phyloP scores from a whole-genome alignment of 2,113 vertebrate species.

The Megaptera novaeangliae region DNA sequence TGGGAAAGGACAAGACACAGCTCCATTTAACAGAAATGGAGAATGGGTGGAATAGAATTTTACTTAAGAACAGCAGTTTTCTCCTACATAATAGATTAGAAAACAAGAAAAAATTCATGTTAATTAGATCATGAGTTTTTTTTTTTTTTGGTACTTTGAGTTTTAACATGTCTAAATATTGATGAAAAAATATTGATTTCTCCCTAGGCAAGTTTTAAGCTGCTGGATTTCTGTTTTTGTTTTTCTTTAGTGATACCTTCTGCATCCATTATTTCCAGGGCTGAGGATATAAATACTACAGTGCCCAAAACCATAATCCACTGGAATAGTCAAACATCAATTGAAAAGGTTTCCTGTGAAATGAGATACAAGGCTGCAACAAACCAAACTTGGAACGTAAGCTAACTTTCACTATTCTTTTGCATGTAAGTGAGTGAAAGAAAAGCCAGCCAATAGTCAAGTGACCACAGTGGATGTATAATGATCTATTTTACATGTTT shows the following conservation, averaged over 20 bases:
- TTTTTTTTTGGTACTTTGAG: not conserved
- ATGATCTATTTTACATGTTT: not conserved
- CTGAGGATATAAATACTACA: slow-evolving; percentile 39
- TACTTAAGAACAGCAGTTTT: not conserved
- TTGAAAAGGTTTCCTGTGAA: slow-evolving; percentile 69
- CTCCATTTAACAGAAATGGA: not conserved
- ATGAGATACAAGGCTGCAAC: slow-evolving; percentile 65
- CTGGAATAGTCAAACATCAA: slow-evolving; percentile 70
- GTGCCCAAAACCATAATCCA: slow-evolving; percentile 61
- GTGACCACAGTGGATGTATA: not conserved
- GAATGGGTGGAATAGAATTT: not conserved
- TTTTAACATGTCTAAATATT: not conserved
- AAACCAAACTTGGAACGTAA: slow-evolving; percentile 73
- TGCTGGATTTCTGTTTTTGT: not conserved
- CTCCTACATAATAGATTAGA: not conserved
- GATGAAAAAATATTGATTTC: not conserved
- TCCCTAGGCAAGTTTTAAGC: not conserved
- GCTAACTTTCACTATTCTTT: not conserved
- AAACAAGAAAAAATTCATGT: not conserved
- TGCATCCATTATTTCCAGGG: slow-evolving; percentile 12
- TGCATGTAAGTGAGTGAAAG: not conserved
- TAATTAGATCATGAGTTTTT: not conserved
- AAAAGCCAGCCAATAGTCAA: not conserved
- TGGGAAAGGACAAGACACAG: not conserved
- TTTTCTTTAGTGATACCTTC: slow-evolving; percentile 78